Evolutionary conservation across 53 echinoderm and acorn worm genomes (phyloP).

Genomic region (Echinarachnius parma): DNA sequence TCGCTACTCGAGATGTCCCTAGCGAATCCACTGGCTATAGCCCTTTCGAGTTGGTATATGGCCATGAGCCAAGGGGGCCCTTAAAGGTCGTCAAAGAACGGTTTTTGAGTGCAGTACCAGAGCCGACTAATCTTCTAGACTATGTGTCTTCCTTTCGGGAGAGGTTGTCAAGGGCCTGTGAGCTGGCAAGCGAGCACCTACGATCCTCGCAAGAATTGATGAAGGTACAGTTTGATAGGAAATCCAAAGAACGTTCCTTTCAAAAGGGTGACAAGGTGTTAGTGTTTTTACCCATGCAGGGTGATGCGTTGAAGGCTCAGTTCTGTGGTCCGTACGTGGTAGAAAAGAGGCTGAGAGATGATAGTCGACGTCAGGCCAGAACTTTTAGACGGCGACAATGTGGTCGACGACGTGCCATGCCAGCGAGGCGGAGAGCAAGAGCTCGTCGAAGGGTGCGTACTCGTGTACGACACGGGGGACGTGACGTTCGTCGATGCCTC

Average conservation of each 20-base stretch:
- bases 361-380: too few species aligned
- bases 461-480: too few species aligned
- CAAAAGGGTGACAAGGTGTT: conserved; percentile 60
- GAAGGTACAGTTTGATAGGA: conserved; percentile 55
- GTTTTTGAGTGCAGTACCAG: conserved; percentile 9
- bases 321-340: conserved; percentile 60
- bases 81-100: conserved; percentile 3
- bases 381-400: too few species aligned
- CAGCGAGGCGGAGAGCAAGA: too few species aligned
- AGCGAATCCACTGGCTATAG: conserved; percentile 40
- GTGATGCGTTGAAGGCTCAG: conserved; percentile 49
- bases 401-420: too few species aligned
- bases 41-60: conserved; percentile 62
- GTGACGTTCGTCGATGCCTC: too few species aligned
- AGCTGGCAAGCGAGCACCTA: conserved; percentile 14
- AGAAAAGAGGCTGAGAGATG: conserved; percentile 35
- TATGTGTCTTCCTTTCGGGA: conserved; percentile 45
- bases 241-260: conserved; percentile 36
- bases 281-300: conserved; percentile 55
- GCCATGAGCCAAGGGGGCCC: conserved; percentile 26
- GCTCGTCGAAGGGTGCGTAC: too few species aligned
- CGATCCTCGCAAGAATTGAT: conserved; percentile 28
- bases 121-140: conserved; percentile 21
- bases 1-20: conserved; percentile 36
- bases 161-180: conserved; percentile 39